Evolutionary conservation across 1,140 invertebrate genomes (phyloP).

Genomic region (Thaumetopoea pityocampa): DNA sequence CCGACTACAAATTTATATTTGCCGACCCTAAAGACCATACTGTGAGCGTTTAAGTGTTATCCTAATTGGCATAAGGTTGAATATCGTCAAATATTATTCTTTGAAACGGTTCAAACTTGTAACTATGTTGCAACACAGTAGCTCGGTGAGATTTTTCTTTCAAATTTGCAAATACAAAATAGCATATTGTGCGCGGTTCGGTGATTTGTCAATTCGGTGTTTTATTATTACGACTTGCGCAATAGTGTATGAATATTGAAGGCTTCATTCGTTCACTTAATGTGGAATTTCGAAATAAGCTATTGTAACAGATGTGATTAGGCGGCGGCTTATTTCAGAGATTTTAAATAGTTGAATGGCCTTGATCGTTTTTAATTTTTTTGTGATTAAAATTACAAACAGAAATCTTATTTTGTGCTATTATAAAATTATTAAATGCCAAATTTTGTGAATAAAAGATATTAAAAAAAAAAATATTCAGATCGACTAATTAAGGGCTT

Average conservation of each 20-base stretch:
- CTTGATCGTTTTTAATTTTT: no score
- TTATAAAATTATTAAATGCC: no score
- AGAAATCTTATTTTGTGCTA: no score
- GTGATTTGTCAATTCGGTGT: constrained; percentile 33
- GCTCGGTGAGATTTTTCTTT: constrained; percentile 42
- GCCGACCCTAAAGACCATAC: constrained; percentile 12
- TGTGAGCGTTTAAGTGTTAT: neutral
- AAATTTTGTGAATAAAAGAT: no score
- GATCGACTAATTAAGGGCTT: no score
- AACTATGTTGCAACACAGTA: constrained; percentile 55
- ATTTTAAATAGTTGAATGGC: no score
- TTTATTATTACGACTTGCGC: constrained; percentile 40
- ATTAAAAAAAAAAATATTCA: no score
- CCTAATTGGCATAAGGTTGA: constrained; percentile 1
- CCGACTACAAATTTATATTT: constrained; percentile 11
- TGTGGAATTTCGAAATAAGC: constrained; percentile 15
- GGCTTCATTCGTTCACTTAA: constrained; percentile 21
- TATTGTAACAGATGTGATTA: constrained; percentile 12
- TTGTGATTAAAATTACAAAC: no score
- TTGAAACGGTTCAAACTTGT: neutral
- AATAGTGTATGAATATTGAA: constrained; percentile 27
- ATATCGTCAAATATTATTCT: neutral
- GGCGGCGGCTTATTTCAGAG: constrained; percentile 1
- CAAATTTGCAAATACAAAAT: constrained; percentile 52
- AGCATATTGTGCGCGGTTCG: constrained; percentile 44